Base-by-base conservation (phyloP, 1,140 invertebrate species). In the Bombus pyrosoma region DNA sequence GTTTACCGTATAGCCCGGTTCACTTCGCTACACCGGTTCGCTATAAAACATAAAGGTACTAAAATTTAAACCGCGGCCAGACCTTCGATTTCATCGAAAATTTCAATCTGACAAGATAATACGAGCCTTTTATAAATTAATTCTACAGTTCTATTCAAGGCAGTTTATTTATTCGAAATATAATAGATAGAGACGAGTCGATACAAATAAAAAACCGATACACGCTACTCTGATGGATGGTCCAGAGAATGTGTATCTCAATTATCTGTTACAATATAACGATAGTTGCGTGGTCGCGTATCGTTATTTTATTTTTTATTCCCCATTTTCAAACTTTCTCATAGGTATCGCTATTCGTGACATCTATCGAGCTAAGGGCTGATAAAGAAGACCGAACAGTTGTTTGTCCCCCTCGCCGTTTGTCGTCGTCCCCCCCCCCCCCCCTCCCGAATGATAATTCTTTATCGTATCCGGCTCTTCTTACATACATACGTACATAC, bases 381-480 rank as follows among this genome's bases (percentile, higher is more conserved):
- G 91, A 90, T 92, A 90, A 92, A 86, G 57, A 83, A 66, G 47
- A 64, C 69, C 81, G 77, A 74, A 68, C 86, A 80, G 81, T 73
- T 85, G 78, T 87, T 79, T 83, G 73, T 71, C 83, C 78, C 71
- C 83, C 78, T 80, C 81, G 78, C 62, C 85, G 86, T 91, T 83
- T 85, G 92, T 92, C 75, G 88, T 76, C 9, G 1, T 89, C 78
- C 39, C 39, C 39, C 39, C 8, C 39, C 41, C 41, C 34, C 1
- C 1, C 34, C 34, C 34, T 13, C 53, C 71, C 72, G 74, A 83
- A 89, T 90, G 93, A 94, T 94, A 94, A 93, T 85, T 87, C 83
- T 90, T 94, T 94, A 94, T 94, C 94, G 88, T 93, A 94, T 94
- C 93, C 93, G 92, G 93, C 92, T 93, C 92, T 89, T 91, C 92